Conservation (phyloP, 1,140 invertebrate genomes). For the Saccostrea glomerata region DNA sequence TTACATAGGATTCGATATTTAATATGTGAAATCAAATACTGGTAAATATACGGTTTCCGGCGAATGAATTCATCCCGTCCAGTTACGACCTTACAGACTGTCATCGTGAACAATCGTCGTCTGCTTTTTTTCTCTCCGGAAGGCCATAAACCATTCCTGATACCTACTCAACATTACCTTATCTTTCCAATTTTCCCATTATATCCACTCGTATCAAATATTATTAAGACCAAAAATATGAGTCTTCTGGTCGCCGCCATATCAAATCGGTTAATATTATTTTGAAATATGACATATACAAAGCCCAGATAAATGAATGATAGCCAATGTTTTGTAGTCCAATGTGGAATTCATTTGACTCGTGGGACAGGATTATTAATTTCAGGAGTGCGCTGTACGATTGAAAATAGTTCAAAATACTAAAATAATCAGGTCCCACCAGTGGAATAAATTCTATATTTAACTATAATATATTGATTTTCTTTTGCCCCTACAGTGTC, state of each 20-base stretch:
- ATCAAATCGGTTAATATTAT: no score
- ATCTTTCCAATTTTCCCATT: not conserved
- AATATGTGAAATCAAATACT: not conserved
- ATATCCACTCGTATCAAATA: slow-evolving; percentile 3
- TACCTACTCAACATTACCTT: not conserved
- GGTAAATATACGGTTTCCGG: slow-evolving; percentile 9
- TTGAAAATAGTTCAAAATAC: no score
- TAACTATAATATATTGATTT: no score
- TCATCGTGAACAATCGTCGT: not conserved
- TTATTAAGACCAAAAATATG: not conserved
- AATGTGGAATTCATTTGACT: no score
- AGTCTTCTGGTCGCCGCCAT: not conserved
- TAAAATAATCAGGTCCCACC: no score
- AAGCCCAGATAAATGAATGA: no score
- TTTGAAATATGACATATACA: no score
- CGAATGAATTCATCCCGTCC: not conserved
- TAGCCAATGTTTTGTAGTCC: no score
- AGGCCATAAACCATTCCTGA: not conserved
- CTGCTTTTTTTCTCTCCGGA: not conserved
- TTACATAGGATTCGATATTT: not conserved
- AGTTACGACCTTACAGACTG: not conserved
- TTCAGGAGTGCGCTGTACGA: no score
- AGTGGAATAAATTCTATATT: no score
- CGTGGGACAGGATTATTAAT: no score
- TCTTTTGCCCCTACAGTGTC: no score